Conservation (phyloP, 2,888 invertebrate genomes). For the Troilus luridus region DNA sequence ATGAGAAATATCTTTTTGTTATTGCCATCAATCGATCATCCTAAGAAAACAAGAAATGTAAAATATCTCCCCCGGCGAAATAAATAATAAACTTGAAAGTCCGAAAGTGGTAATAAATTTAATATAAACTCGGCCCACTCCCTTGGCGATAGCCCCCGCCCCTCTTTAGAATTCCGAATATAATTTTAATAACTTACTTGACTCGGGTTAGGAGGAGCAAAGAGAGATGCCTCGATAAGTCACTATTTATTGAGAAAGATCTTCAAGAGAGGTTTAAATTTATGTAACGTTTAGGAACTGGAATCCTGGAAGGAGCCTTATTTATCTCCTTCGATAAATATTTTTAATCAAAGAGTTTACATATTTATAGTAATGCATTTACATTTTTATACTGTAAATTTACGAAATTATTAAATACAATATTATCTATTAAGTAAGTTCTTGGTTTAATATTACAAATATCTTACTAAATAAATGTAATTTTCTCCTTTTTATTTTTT, state of each 20-base stretch:
- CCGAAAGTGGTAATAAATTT: conserved; percentile 16
- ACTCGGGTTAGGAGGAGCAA: not conserved
- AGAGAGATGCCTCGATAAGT: not conserved
- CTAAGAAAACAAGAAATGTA: not conserved
- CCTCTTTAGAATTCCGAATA: conserved; percentile 9
- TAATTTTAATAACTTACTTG: conserved; percentile 38
- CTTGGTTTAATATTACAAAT: too few species aligned
- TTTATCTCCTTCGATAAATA: not conserved
- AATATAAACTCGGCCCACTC: not conserved
- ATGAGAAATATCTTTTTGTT: not conserved
- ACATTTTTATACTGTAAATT: not conserved
- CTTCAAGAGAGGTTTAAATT: not conserved
- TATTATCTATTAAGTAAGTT: too few species aligned
- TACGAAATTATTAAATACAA: not conserved
- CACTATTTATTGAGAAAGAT: conserved; percentile 30
- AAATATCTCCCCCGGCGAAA: not conserved
- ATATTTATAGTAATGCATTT: not conserved
- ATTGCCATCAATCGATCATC: not conserved
- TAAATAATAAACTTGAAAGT: conserved; percentile 20
- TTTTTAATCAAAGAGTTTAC: not conserved
- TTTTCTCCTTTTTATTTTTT: too few species aligned
- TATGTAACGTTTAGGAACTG: not conserved
- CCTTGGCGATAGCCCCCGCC: not conserved
- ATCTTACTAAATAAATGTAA: too few species aligned
- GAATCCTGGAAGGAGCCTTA: not conserved